Conservation (phyloP, 2,888 invertebrate species). For the Parascotia fuliginaria region DNA sequence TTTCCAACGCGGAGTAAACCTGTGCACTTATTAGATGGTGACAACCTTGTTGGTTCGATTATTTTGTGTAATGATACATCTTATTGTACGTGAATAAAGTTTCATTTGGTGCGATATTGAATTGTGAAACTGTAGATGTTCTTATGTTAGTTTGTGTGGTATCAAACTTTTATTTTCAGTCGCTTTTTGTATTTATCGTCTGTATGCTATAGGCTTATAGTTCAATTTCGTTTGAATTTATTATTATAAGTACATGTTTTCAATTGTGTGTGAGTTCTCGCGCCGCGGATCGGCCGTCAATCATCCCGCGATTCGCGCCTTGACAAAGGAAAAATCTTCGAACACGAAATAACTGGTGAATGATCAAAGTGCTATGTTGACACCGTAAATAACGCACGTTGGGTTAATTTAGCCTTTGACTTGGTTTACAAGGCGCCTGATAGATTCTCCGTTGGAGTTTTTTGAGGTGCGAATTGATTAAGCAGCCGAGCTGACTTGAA, state of each 20-base stretch:
- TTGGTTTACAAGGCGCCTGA: slow-evolving; percentile 56
- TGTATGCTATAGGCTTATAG: slow-evolving; percentile 1
- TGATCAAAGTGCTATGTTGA: slow-evolving; percentile 78
- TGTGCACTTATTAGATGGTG: slow-evolving; percentile 74
- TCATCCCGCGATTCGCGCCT: slow-evolving; percentile 74
- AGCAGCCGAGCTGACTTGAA: too few species aligned
- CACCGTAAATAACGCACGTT: slow-evolving; percentile 71
- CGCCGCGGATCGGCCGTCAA: slow-evolving; percentile 79
- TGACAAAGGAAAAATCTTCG: slow-evolving; percentile 84
- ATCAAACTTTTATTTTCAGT: slow-evolving; percentile 26
- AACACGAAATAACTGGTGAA: slow-evolving; percentile 66
- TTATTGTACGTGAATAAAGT: slow-evolving; percentile 23
- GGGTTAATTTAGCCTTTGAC: slow-evolving; percentile 73
- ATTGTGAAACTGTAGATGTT: slow-evolving; percentile 10
- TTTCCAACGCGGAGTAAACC: slow-evolving; percentile 79
- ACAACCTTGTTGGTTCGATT: slow-evolving; percentile 39
- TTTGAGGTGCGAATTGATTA: slow-evolving; percentile 31
- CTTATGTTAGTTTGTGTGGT: slow-evolving; percentile 34
- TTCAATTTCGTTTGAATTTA: slow-evolving; percentile 5
- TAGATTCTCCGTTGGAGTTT: slow-evolving; percentile 49
- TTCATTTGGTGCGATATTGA: slow-evolving; percentile 25
- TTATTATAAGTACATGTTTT: slow-evolving; percentile 3
- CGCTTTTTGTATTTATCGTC: neutral
- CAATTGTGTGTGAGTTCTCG: slow-evolving; percentile 61
- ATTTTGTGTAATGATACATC: neutral